Evolutionary conservation across 2,888 invertebrate genomes (phyloP), one percentile per base, ranked within the genome.

Genomic region (Epirrita christyi): DNA sequence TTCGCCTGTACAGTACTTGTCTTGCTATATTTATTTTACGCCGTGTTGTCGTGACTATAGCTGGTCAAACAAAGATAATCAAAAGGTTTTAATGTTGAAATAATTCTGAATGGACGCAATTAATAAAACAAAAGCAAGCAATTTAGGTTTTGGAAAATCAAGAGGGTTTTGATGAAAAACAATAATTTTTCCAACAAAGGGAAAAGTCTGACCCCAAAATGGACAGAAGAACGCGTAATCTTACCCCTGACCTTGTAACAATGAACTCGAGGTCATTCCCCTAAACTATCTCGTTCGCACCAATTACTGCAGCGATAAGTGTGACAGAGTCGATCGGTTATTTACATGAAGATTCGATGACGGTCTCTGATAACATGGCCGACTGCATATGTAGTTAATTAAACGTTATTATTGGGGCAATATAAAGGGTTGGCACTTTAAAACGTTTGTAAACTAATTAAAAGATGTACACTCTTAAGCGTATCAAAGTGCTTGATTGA

Each of bases 221-320:
- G 45, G 44, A 59, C 56, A 37, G 43, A 40, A 44, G 55, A 61
- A 55, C 50, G 47, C 56, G 49, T 70, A 64, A 62, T 48, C 61
- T 62, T 65, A 66, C 49, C 63, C 70, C 62, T 76, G 75, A 78
- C 81, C 79, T 80, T 80, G 78, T 70, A 62, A 61, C 68, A 55
- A 65, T 66, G 71, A 68, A 60, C 59, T 63, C 64, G 67, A 71
- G 81, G 78, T 78, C 80, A 71, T 80, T 81, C 68, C 70, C 77
- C 80, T 70, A 60, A 29, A 42, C 68, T 70, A 66, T 75, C 73
- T 75, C 73, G 59, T 64, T 80, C 68, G 54, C 66, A 64, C 73
- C 50, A 55, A 61, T 58, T 58, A 64, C 58, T 45, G 21, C 37
- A 50, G 40, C 58, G 63, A 70, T 69, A 68, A 51, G 70, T 62